Evolutionary conservation across 2,888 invertebrate genomes (phyloP), one percentile per base, ranked within the genome.

Genomic region (Limnephilus lunatus): DNA sequence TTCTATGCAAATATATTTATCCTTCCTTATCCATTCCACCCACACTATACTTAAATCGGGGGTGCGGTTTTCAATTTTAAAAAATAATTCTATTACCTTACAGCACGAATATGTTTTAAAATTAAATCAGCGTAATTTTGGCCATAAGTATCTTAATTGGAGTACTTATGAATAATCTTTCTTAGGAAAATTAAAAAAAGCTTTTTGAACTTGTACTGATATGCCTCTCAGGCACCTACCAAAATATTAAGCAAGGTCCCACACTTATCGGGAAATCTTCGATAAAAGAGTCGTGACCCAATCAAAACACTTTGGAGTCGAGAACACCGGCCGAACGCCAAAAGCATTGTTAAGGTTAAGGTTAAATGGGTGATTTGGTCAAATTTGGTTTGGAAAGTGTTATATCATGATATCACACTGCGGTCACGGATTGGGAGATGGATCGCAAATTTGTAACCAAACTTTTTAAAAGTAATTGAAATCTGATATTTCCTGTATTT

Each of bases 291-390:
- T 89, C 89, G 89, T 89, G 89, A 89, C 89, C 89, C 81, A 89
- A 81, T 81, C 89, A 39, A 35, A 89, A 81, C 81, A 44, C 68
- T 81, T 68, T 68, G 68, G 68, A 68, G 25, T 68, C 68, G 25
- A 25, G 68, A 32, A 35, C 81, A n/a, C 81, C 35, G 85, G 44
- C 39, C 86, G 7, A n/a, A 48, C 89, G 81, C 82, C 89, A 89
- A 89, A 89, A 81, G 81, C 81, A 35, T 35, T 48, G 35, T 68
- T 48, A 92, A 92, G 92, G 92, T 92, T 92, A 92, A 92, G 92
- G 92, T 90, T 86, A 92, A 92, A 86, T 35, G 81, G 81, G 85
- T 81, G 89, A 90, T 90, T 92, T 92, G 85, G 90, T 86, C 87
- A 86, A 48, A 92, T 85, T 85, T 81, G 80, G 48, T 81, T 81